Percentiles rank a stretch among this genome's conserved stretches.
phyloP scores from a whole-genome alignment of 2,888 invertebrate genomes.

The Lasioglossum pauxillum region DNA sequence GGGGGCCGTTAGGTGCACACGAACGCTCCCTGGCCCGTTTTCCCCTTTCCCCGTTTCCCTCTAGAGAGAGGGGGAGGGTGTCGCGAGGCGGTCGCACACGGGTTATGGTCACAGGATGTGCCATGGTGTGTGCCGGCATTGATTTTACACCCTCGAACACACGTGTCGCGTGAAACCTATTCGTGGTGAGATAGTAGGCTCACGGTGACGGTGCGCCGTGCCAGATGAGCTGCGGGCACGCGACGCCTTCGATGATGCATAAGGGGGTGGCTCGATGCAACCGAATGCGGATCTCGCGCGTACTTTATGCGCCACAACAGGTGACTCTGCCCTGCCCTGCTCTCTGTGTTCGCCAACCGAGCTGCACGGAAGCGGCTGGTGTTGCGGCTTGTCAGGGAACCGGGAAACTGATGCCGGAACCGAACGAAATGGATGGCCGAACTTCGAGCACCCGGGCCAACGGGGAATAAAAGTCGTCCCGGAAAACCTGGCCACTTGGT shows the following conservation, averaged over 20 bases:
- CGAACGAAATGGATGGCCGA: conserved; percentile 36
- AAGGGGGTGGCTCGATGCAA: conserved; percentile 59
- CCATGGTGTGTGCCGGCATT: conserved; percentile 77
- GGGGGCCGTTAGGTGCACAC: conserved; percentile 31
- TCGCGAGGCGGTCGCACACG: conserved; percentile 60
- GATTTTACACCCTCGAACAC: conserved; percentile 79
- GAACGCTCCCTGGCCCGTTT: conserved; percentile 26
- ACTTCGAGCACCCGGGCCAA: conserved; percentile 23
- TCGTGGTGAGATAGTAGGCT: conserved; percentile 79
- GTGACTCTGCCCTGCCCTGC: conserved; percentile 66
- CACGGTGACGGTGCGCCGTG: conserved; percentile 74
- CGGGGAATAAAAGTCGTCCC: not conserved
- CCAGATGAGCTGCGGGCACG: conserved; percentile 82
- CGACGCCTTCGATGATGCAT: conserved; percentile 78
- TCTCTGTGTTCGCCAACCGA: conserved; percentile 22
- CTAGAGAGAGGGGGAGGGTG: conserved; percentile 44
- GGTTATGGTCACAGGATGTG: conserved; percentile 76
- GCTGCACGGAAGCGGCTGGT: conserved; percentile 55
- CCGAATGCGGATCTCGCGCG: conserved; percentile 67
- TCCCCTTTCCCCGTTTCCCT: conserved; percentile 13
- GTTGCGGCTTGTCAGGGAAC: conserved; percentile 48
- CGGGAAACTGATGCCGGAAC: conserved; percentile 53
- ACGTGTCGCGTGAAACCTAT: conserved; percentile 80
- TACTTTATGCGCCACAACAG: conserved; percentile 78
- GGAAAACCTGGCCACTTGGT: not conserved